phyloP scores from a whole-genome alignment of 1,140 invertebrate species.

The Melitaea cinxia region DNA sequence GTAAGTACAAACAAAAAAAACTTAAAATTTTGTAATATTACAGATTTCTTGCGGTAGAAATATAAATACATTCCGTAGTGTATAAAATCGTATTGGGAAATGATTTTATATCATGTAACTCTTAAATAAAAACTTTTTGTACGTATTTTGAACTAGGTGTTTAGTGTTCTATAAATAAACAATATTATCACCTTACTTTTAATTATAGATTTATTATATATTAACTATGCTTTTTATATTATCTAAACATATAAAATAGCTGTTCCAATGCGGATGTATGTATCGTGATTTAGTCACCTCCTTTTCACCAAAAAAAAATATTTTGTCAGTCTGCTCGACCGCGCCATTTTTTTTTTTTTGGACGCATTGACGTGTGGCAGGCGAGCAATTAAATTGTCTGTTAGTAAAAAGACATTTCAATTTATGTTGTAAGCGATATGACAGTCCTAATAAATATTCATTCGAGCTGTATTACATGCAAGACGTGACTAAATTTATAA shows the following conservation, averaged over 20 bases:
- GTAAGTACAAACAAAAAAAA: too few relatives aligned
- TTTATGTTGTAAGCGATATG: slow-evolving; percentile 52
- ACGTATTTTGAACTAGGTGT: too few relatives aligned
- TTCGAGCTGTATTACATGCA: slow-evolving; percentile 19
- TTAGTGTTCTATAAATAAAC: too few relatives aligned
- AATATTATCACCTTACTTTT: too few relatives aligned
- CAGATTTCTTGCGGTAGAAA: too few relatives aligned
- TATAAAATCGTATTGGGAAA: too few relatives aligned
- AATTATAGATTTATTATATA: too few relatives aligned
- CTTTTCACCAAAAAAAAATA: slow-evolving; percentile 48
- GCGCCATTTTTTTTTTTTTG: slow-evolving; percentile 47
- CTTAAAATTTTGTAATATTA: too few relatives aligned
- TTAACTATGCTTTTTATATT: background rate
- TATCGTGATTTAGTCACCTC: slow-evolving; percentile 22
- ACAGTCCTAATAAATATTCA: slow-evolving; percentile 49
- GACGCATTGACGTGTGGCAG: slow-evolving; percentile 33
- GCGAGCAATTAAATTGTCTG: slow-evolving; percentile 48
- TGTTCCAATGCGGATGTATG: background rate
- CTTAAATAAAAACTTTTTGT: too few relatives aligned
- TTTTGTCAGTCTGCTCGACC: slow-evolving; percentile 42
- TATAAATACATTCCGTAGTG: too few relatives aligned
- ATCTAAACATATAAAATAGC: background rate
- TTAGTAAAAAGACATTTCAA: slow-evolving; percentile 56
- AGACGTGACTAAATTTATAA: too few relatives aligned
- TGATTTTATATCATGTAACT: too few relatives aligned